Evolutionary conservation across 2,113 vertebrate genomes (phyloP).

Genomic region (Corythaeola cristata): DNA sequence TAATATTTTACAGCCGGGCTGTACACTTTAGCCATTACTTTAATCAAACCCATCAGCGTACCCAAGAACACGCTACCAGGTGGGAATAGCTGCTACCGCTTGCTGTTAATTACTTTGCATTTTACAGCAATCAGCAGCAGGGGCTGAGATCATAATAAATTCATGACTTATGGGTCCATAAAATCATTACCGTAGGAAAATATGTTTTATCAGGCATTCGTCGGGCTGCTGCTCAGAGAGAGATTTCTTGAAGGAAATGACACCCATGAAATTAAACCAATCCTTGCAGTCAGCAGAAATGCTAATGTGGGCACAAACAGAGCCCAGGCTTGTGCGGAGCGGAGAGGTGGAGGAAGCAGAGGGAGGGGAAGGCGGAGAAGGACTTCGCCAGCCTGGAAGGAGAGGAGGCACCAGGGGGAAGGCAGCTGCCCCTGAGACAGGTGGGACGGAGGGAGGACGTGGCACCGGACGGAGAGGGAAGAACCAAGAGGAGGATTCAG

Average conservation of each 20-base stretch:
- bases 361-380: background rate
- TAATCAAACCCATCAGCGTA: conserved; percentile 81
- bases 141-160: conserved; percentile 86
- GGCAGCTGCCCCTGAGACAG: background rate
- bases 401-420: background rate
- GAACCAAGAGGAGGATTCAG: background rate
- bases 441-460: background rate
- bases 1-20: conserved; percentile 80
- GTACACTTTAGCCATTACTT: conserved; percentile 83
- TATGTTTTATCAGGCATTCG: conserved; percentile 83
- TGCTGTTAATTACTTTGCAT: conserved; percentile 84
- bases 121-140: conserved; percentile 85
- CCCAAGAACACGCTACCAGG: conserved; percentile 79
- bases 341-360: background rate
- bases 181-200: conserved; percentile 86
- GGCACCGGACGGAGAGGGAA: background rate
- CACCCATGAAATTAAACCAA: conserved; percentile 84
- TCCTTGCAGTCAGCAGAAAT: conserved; percentile 82
- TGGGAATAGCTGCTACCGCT: conserved; percentile 83
- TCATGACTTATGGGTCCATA: conserved; percentile 86
- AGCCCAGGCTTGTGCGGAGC: background rate
- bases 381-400: background rate
- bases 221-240: conserved; percentile 80
- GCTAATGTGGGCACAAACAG: conserved; percentile 74
- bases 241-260: conserved; percentile 86